Evolutionary conservation across 2,888 invertebrate species (phyloP), one percentile per base, ranked within the genome.

Genomic region (Mycalesis mineus): DNA sequence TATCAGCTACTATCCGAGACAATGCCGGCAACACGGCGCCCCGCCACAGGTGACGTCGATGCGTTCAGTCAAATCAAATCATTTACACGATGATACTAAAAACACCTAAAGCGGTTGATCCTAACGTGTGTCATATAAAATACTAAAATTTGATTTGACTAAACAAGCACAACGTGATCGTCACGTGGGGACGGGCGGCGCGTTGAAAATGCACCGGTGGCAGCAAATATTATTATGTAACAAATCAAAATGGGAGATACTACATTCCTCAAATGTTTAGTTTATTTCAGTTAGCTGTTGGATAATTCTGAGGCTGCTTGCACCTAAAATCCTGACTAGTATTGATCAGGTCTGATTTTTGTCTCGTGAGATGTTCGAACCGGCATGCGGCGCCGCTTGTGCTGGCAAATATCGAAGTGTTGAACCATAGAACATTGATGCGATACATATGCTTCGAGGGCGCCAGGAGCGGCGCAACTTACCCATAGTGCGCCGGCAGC

Each of bases 401-500:
- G 88, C 88, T 88, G 88, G 83, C 78, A 88, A 88, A 88, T 84
- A 82, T 84, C 75, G 82, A 84, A 84, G 87, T 88, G 87, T 84
- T 79, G 82, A 86, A 82, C 87, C 84, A 88, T 84, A 81, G 78
- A 89, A 88, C 87, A 88, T 86, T 80, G 75, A 88, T 80, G 66
- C 64, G 65, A 56, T 59, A 84, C 75, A 83, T 68, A 81, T 78
- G 78, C 74, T 71, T 52, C 67, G 65, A 65, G 68, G 66, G 64
- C 54, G 33, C 41, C 49, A 41, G 45, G 39, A 48, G 17, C 51
- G 41, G 47, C 61, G 48, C 17, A 45, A 94, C 96, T 95, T 90
- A 96, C 96, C 96, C 96, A 78, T 95, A 96, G 80, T 95, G 96
- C 67, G 95, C 92, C 60, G 94, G 95, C 72, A 96, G 89, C 64